These are phyloP conservation scores for Laupala kohalensis DNA, from an alignment of 1,140 invertebrate species.

Conservation along the genomic window DNA sequence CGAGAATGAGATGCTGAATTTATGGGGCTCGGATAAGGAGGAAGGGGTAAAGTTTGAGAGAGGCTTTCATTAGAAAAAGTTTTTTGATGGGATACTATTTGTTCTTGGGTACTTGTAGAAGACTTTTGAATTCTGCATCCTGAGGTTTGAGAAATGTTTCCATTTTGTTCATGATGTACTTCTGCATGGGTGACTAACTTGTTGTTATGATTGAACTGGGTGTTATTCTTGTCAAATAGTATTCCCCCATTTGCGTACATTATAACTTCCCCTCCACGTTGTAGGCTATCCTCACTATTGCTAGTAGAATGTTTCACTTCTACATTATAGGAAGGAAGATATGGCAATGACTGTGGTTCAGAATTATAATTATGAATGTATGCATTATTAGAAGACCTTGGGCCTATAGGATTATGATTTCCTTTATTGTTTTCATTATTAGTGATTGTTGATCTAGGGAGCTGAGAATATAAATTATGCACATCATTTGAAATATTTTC, in stretches of 20 bases:
- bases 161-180: constrained; percentile 59
- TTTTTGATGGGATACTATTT: constrained; percentile 30
- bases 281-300: neutral
- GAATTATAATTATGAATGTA: constrained; percentile 31
- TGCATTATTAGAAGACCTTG: constrained; percentile 30
- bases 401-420: constrained; percentile 24
- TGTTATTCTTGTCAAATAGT: constrained; percentile 22
- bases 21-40: constrained; percentile 62
- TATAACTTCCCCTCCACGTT: constrained; percentile 29
- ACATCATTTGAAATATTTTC: constrained; percentile 16
- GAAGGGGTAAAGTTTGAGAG: constrained; percentile 44
- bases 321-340: constrained; percentile 38
- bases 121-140: neutral
- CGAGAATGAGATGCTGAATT: constrained; percentile 62
- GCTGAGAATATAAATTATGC: neutral
- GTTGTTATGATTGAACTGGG: constrained; percentile 26
- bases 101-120: neutral
- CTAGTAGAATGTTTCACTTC: neutral
- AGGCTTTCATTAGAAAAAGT: constrained; percentile 23
- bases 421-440: neutral
- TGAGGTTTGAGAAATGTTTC: constrained; percentile 21
- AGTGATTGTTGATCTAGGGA: neutral
- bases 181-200: constrained; percentile 64
- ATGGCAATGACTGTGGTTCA: constrained; percentile 50
- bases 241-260: constrained; percentile 38